phyloP scores from a whole-genome alignment of 2,888 invertebrate genomes.

The Zele albiditarsus region DNA sequence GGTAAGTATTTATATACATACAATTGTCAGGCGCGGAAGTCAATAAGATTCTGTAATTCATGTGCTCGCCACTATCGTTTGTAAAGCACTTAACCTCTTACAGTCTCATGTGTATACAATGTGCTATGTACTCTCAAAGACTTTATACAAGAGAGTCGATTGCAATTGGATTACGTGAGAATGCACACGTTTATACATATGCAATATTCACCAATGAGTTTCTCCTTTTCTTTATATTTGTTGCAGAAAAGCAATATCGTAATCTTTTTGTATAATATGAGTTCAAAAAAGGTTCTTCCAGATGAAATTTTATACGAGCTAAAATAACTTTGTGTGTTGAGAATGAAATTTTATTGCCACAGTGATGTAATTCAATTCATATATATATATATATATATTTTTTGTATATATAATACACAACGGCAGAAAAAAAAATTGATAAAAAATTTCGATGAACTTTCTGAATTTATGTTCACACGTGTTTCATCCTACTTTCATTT shows the following conservation, averaged over 20 bases:
- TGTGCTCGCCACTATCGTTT: conserved; percentile 45
- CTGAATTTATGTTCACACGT: no score
- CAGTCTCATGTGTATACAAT: conserved; percentile 9
- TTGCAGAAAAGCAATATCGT: not conserved
- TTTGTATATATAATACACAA: no score
- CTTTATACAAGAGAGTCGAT: not conserved
- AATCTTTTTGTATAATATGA: no score
- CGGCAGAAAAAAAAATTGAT: no score
- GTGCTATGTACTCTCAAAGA: not conserved
- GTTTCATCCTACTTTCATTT: no score
- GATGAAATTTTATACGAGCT: no score
- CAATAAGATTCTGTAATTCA: conserved; percentile 52
- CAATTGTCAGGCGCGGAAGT: conserved; percentile 47
- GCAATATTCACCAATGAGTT: not conserved
- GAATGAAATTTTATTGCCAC: no score
- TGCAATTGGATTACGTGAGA: conserved; percentile 27
- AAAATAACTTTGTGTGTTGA: no score
- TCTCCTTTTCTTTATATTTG: not conserved
- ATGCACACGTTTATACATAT: not conserved
- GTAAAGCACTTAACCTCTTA: conserved; percentile 40
- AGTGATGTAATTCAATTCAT: no score
- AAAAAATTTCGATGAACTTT: no score
- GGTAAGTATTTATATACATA: not conserved
- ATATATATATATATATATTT: no score
- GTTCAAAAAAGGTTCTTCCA: no score